These are phyloP conservation scores for Melanargia galathea DNA, from an alignment of 2,888 invertebrate genomes.

Conservation along the genomic window DNA sequence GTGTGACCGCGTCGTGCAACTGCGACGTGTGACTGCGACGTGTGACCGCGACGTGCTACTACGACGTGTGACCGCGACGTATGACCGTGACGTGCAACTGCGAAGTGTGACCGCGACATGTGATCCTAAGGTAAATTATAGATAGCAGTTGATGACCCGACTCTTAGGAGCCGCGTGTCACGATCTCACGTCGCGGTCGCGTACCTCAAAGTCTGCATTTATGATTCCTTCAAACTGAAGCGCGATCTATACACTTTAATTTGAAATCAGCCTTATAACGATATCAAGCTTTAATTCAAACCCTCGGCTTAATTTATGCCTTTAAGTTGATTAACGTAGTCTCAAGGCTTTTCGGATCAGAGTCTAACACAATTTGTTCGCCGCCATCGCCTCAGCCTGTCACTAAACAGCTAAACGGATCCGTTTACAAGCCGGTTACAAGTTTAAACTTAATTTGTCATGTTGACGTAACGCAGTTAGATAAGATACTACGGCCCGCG, in stretches of 20 bases:
- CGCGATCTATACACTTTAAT: not conserved
- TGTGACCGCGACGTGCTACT: no score
- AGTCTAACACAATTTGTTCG: slow-evolving; percentile 34
- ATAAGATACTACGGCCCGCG: slow-evolving; percentile 46
- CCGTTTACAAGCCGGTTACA: slow-evolving; percentile 43
- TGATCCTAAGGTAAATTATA: no score
- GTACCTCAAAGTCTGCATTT: no score
- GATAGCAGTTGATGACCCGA: no score
- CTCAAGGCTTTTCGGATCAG: slow-evolving; percentile 22
- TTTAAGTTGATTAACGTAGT: slow-evolving; percentile 23
- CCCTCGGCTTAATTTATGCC: slow-evolving; percentile 3
- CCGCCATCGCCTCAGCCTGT: slow-evolving; percentile 24
- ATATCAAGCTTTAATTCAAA: slow-evolving; percentile 4
- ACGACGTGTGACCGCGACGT: no score
- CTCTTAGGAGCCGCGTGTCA: no score
- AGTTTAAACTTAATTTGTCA: slow-evolving; percentile 67
- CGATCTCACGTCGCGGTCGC: no score
- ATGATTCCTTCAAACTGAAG: not conserved
- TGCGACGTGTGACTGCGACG: no score
- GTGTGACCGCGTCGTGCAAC: no score
- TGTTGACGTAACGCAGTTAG: slow-evolving; percentile 57
- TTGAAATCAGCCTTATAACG: no score
- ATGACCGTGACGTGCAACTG: no score
- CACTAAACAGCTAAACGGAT: slow-evolving; percentile 32
- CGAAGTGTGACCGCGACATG: no score